Base-by-base conservation (phyloP, 2,888 invertebrate genomes). In the Omphaloscelis lunosa region DNA sequence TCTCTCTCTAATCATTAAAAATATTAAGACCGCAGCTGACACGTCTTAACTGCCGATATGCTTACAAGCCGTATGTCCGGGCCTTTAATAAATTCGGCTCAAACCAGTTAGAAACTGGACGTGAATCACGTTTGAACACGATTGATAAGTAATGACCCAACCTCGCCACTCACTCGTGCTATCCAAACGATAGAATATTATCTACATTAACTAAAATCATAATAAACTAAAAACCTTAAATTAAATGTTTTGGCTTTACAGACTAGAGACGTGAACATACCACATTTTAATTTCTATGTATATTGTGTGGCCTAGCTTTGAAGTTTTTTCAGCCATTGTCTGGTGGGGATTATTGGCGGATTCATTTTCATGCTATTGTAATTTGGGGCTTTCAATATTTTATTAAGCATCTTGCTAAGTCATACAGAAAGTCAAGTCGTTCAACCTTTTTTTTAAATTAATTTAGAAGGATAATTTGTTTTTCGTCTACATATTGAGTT, bases 71-170 rank as follows among this genome's bases (percentile, higher is more conserved):
- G 74, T 82, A 45, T 73, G 56, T 63, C 15, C 27, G 45, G 45
- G 27, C 51, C 82, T 75, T 84, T 78, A 72, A 53, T 29, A 78
- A 63, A 74, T 84, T 79, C 79, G 74, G 86, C 73, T 80, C 51
- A 17, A 84, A 88, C 90, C 76, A 68, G 90, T 86, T 87, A 20
- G 11, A 7, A 73, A 83, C 81, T 88, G 88, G 87, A 85, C 80
- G 82, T 86, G 85, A 86, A 86, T 88, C 88, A 87, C 85, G 79
- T 79, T 86, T 82, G 69, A 79, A 84, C 77, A 79, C 68, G 70
- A 73, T 77, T 77, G 82, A 86, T 89, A 88, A 77, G 72, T 83
- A 87, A 83, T 88, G 87, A 89, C 90, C 88, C 86, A 82, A 83
- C 89, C 83, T 77, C 72, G 76, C 80, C 82, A 86, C 76, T 72